A percentile compares a stretch with the other conserved stretches of the same genome.
These are phyloP conservation scores for Grallaria varia DNA, from an alignment of 2,113 vertebrate genomes.

Conservation along the genomic window DNA sequence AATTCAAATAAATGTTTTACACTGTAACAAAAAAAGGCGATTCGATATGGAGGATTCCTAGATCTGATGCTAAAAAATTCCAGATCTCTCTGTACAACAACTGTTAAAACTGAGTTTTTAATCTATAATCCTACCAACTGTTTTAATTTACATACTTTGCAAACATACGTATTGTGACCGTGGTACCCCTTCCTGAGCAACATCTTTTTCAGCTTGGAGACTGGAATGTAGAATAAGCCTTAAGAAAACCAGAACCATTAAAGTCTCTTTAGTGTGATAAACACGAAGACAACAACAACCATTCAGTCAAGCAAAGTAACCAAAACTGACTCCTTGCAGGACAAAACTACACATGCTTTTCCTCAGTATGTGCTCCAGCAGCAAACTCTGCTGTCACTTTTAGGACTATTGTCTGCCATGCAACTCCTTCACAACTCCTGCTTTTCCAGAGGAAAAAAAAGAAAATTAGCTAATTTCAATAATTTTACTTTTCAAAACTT, in stretches of 20 bases:
- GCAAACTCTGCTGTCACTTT: background rate
- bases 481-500: background rate
- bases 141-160: background rate
- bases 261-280: background rate
- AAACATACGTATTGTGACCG: background rate
- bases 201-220: background rate
- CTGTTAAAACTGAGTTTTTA: background rate
- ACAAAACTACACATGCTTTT: background rate
- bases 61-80: background rate
- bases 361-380: background rate
- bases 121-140: background rate
- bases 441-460: background rate
- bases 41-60: background rate
- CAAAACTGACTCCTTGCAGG: background rate
- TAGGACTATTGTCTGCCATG: background rate
- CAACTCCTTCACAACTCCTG: background rate
- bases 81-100: background rate
- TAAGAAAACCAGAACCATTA: background rate
- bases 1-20: background rate
- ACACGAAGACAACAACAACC: background rate
- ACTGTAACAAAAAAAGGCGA: background rate
- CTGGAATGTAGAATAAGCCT: accelerated
- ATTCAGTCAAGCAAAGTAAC: background rate
- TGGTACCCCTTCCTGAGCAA: background rate
- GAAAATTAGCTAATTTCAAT: background rate